phyloP scores from a whole-genome alignment of 2,888 invertebrate genomes.

The Cataglyphis albicans region DNA sequence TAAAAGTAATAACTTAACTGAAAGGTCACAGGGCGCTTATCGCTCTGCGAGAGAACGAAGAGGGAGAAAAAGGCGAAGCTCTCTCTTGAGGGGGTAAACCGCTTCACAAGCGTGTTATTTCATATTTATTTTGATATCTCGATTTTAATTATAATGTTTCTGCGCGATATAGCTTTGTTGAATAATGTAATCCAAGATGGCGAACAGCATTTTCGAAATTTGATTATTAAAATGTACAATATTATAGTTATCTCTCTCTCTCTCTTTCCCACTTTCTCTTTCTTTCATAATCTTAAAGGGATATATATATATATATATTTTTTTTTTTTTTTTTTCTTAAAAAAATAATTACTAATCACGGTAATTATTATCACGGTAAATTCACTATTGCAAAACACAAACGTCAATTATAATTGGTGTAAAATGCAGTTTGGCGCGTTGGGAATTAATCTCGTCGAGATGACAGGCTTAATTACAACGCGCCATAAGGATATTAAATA shows the following conservation, averaged over 20 bases:
- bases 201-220: not conserved
- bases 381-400: constrained; percentile 4
- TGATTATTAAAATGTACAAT: not conserved
- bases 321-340: not conserved
- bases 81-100: not conserved
- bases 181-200: not conserved
- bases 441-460: constrained; percentile 12
- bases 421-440: not conserved
- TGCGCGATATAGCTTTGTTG: not conserved
- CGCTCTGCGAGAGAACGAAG: constrained; percentile 52
- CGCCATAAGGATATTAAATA: constrained; percentile 28
- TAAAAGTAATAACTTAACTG: constrained; percentile 75
- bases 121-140: constrained; percentile 6
- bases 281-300: not conserved
- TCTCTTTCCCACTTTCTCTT: not conserved
- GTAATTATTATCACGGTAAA: not conserved
- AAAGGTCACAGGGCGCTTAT: constrained; percentile 74
- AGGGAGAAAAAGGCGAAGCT: not conserved
- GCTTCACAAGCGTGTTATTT: not conserved
- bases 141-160: constrained; percentile 1
- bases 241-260: not conserved
- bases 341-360: not conserved
- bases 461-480: constrained; percentile 32
- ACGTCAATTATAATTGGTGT: constrained; percentile 3
- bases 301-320: not conserved